Percentiles rank a stretch among this genome's conserved stretches.
Conservation (phyloP, 2,113 vertebrate species). For the Carassius carassius region DNA sequence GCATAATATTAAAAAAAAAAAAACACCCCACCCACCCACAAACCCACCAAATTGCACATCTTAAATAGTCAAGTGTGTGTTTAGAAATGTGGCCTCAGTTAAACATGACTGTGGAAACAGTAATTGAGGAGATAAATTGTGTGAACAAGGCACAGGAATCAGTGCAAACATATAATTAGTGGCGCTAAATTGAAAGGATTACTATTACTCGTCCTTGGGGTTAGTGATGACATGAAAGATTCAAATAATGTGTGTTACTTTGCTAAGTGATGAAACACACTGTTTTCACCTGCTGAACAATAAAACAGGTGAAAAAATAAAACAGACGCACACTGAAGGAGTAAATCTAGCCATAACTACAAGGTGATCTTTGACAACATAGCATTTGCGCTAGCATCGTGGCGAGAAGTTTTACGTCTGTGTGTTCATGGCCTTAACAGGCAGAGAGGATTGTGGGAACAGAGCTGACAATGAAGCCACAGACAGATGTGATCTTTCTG, state of each 20-base stretch:
- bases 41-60: background rate
- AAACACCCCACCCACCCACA: too few relatives aligned
- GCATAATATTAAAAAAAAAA: background rate
- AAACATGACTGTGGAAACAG: conserved; percentile 65
- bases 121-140: conserved; percentile 59
- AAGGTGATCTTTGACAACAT: background rate
- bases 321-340: background rate
- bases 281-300: background rate
- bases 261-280: background rate
- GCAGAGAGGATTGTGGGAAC: conserved; percentile 2
- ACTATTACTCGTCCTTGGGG: background rate
- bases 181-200: background rate
- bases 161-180: background rate
- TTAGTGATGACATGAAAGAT: background rate
- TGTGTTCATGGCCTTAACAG: conserved; percentile 1
- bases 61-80: conserved; percentile 54
- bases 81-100: conserved; percentile 65
- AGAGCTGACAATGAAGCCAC: background rate
- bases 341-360: background rate
- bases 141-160: conserved; percentile 26
- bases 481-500: background rate
- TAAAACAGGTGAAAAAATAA: background rate
- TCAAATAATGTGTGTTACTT: background rate
- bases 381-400: background rate
- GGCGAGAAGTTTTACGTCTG: conserved; percentile 13